Conservation (phyloP, 2,113 vertebrate species). For the Ploceus nigricollis region DNA sequence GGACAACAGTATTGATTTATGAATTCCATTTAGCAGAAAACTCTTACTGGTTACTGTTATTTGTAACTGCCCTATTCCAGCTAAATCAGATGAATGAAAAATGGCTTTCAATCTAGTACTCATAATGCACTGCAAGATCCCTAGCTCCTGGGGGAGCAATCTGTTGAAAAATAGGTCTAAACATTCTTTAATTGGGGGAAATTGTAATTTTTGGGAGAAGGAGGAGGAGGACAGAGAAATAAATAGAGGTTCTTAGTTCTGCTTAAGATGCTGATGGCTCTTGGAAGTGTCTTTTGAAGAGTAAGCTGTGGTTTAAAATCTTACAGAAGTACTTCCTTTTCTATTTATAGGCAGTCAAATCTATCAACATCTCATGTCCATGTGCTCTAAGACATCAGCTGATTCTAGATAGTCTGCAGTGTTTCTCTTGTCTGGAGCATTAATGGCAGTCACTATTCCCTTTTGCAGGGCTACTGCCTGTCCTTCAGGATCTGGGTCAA, state of each 20-base stretch:
- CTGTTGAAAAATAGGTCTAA: background rate
- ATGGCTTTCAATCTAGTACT: background rate
- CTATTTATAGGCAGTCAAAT: background rate
- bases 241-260: background rate
- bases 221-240: background rate
- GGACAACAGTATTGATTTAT: background rate
- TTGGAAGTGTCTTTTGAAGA: background rate
- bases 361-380: background rate
- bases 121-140: background rate
- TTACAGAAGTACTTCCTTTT: background rate
- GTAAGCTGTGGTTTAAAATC: background rate
- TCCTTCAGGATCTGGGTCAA: background rate
- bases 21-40: background rate
- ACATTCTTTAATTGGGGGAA: background rate
- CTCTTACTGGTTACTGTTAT: background rate
- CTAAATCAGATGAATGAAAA: background rate
- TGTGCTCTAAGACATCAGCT: background rate
- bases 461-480: background rate
- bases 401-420: background rate
- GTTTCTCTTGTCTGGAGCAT: background rate
- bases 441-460: background rate
- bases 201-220: background rate
- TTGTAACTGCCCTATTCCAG: background rate
- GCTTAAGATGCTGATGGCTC: background rate
- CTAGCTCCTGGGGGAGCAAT: background rate